A percentile compares a stretch with the other conserved stretches of the same genome.
phyloP scores from a whole-genome alignment of 2,113 vertebrate genomes.

The Gobiocypris rarus region DNA sequence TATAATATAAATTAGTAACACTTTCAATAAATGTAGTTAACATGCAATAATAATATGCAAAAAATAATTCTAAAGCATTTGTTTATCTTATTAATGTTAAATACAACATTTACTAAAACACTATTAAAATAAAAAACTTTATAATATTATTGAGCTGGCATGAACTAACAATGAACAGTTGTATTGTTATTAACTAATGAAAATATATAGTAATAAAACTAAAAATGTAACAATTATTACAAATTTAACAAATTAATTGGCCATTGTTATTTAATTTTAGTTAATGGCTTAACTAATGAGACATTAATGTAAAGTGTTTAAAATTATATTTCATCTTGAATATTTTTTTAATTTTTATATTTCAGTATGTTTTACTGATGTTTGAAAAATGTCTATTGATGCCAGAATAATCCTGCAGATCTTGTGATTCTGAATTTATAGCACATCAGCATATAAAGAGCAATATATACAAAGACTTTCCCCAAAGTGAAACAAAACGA shows the following conservation, averaged over 20 bases:
- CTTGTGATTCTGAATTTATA: slow-evolving; percentile 6
- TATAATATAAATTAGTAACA: no score
- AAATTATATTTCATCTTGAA: no score
- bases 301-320: no score
- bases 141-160: not conserved
- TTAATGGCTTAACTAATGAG: not conserved
- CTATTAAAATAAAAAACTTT: not conserved
- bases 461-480: not conserved
- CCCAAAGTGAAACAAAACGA: slow-evolving; percentile 9
- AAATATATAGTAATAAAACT: no score
- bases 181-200: not conserved
- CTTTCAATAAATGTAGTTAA: not conserved
- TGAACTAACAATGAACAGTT: not conserved
- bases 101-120: not conserved
- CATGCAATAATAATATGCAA: not conserved
- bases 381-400: not conserved
- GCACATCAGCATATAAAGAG: slow-evolving; percentile 9
- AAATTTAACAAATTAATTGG: no score
- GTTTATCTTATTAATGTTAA: not conserved
- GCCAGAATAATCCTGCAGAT: slow-evolving; percentile 9
- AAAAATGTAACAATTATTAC: no score
- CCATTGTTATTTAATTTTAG: not conserved
- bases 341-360: not conserved
- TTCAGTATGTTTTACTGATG: not conserved
- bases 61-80: not conserved